A percentile compares a stretch with the other conserved stretches of the same genome.
phyloP scores from a whole-genome alignment of 2,797 vertebrate species.

The Liparis tanakae region DNA sequence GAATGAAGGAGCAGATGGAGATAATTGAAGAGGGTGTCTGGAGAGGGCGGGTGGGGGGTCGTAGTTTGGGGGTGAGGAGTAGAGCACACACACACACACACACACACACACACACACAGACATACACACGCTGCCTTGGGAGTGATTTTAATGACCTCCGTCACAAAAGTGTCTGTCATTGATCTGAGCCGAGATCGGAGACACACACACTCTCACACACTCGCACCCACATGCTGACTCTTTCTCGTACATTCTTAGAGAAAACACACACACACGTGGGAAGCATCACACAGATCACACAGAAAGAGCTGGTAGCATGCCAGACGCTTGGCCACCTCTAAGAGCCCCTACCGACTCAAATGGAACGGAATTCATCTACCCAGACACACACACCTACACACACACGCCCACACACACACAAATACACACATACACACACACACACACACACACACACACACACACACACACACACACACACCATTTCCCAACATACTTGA shows the following conservation, averaged over 20 bases:
- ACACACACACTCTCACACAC: conserved; percentile 17
- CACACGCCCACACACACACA: conserved; percentile 10
- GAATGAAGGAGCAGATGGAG: conserved; percentile 63
- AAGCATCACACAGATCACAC: conserved; percentile 51
- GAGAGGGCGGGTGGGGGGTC: conserved; percentile 39
- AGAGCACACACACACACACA: conserved; percentile 45
- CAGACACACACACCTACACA: conserved; percentile 16
- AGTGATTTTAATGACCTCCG: conserved; percentile 88
- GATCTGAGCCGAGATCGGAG: conserved; percentile 69
- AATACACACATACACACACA: background rate
- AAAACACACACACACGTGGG: conserved; percentile 18
- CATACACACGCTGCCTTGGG: conserved; percentile 82
- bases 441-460: conserved; percentile 11
- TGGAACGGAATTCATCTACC: conserved; percentile 34
- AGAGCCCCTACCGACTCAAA: conserved; percentile 34
- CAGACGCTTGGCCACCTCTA: conserved; percentile 46
- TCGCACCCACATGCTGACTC: conserved; percentile 24
- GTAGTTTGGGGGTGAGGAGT: conserved; percentile 36
- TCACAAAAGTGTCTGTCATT: conserved; percentile 82
- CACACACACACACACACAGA: conserved; percentile 61
- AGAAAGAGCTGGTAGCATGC: conserved; percentile 29
- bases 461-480: conserved; percentile 13
- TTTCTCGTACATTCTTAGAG: conserved; percentile 8
- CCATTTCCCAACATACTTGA: conserved; percentile 46
- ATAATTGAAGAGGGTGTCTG: conserved; percentile 59